phyloP scores from a whole-genome alignment of 2,888 invertebrate species.

The Drosophila imparisetae region DNA sequence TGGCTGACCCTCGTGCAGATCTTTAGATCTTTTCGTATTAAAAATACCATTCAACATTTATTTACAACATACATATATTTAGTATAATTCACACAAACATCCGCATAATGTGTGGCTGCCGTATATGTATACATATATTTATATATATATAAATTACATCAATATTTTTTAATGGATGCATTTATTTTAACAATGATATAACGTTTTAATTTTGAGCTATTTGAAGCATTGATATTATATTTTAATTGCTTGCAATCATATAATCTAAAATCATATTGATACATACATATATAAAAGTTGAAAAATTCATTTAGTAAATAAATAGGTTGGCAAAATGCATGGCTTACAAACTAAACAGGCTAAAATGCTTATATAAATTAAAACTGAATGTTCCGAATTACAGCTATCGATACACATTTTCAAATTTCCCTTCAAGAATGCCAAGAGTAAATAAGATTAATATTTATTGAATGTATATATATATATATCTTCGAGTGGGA shows the following conservation, averaged over 20 bases:
- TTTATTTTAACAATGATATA: slow-evolving; percentile 68
- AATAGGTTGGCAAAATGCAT: slow-evolving; percentile 62
- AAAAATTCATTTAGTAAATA: slow-evolving; percentile 54
- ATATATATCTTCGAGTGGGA: background rate
- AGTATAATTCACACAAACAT: slow-evolving; percentile 42
- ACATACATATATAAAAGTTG: slow-evolving; percentile 12
- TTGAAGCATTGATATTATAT: slow-evolving; percentile 31
- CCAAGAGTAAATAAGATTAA: slow-evolving; percentile 3
- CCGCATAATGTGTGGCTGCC: slow-evolving; percentile 21
- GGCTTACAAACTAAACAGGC: slow-evolving; percentile 61
- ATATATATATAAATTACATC: slow-evolving; percentile 54
- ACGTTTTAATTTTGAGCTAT: slow-evolving; percentile 41
- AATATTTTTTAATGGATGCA: slow-evolving; percentile 48
- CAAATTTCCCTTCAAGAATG: background rate
- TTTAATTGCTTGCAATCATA: slow-evolving; percentile 6
- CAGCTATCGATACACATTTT: slow-evolving; percentile 10
- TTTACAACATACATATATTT: slow-evolving; percentile 59
- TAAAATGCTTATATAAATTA: slow-evolving; percentile 52
- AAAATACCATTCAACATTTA: slow-evolving; percentile 35
- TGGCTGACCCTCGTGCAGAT: background rate
- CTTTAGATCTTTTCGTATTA: slow-evolving; percentile 16
- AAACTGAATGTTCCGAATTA: slow-evolving; percentile 64
- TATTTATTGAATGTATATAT: slow-evolving; percentile 2
- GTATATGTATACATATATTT: slow-evolving; percentile 18
- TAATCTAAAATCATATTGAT: slow-evolving; percentile 13